Conservation (phyloP, 2,888 invertebrate species). For the Leptinotarsa peninsularis region DNA sequence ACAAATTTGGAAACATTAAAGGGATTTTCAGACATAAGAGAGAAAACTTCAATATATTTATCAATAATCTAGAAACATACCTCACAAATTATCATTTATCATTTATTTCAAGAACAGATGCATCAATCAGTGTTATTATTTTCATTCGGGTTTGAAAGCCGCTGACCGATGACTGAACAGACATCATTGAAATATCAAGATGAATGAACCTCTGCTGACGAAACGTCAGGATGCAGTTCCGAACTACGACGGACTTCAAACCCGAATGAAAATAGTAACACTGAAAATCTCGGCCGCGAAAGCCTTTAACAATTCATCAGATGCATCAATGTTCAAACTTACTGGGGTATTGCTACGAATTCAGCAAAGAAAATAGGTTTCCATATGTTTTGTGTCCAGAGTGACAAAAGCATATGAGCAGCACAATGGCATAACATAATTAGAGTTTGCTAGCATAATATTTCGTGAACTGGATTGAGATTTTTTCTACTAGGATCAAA, state of each 20-base stretch:
- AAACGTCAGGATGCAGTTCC: too few species aligned
- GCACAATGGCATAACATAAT: constrained; percentile 19
- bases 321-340: constrained; percentile 24
- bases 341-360: constrained; percentile 24
- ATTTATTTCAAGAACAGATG: too few species aligned
- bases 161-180: too few species aligned
- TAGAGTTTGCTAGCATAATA: constrained; percentile 27
- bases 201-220: too few species aligned
- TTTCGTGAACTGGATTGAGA: constrained; percentile 21
- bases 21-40: constrained; percentile 50
- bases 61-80: too few species aligned
- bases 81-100: too few species aligned
- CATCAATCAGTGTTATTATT: too few species aligned
- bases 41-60: constrained; percentile 11
- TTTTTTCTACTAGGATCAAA: constrained; percentile 28
- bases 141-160: too few species aligned
- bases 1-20: constrained; percentile 49
- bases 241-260: too few species aligned
- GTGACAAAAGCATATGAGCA: neutral
- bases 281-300: neutral
- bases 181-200: too few species aligned
- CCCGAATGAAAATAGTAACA: too few species aligned
- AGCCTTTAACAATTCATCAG: constrained; percentile 14
- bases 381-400: constrained; percentile 17
- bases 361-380: constrained; percentile 11